Evolutionary conservation across 2,888 invertebrate species (phyloP), one percentile per base, ranked within the genome.

Genomic region (Anaspis maculata): DNA sequence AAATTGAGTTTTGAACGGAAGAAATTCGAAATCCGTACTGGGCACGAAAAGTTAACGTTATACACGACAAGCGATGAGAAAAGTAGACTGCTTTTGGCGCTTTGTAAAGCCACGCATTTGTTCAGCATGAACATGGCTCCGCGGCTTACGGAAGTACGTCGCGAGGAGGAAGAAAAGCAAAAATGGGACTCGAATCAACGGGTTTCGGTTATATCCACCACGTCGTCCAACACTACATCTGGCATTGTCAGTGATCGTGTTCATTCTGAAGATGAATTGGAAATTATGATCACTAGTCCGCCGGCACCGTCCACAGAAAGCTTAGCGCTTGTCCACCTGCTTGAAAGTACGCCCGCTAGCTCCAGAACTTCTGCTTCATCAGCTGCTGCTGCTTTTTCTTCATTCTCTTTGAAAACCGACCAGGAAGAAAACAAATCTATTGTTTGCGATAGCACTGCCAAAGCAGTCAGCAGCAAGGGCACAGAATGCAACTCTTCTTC

Each of bases 1-100:
- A 94, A 94, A 68, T 70, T 96, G 11, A 88, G 88, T 63, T 96
- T 95, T 65, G 95, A 96, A 75, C 79, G 92, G 57, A 95, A 95
- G 68, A 96, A 95, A 67, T 95, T 97, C 67, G 94, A 95, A 69
- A 91, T 96, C 53, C 80, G 90, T 41, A 87, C 90, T 6, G 84
- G 87, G 35, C 89, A 89, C 56, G 84, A 83, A 51, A 85, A 86
- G 60, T 80, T 90, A 46, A 88, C 87, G 1, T 76, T 95, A 44
- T 96, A 88, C 67, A 88, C 95, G 2, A 81, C 83, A 32, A 88
- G 83, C 60, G 96, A 96, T 66, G 89, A 89, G 59, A 92, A 94
- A 67, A 91, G 94, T 61, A 86, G 92, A 68, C 83, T 90, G 62
- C 70, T 96, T 41, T 73, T 59, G 32, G 47, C 53, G 5, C 40